These are phyloP conservation scores for Drosophila anomalata DNA, from an alignment of 2,888 invertebrate genomes.

Conservation along the genomic window DNA sequence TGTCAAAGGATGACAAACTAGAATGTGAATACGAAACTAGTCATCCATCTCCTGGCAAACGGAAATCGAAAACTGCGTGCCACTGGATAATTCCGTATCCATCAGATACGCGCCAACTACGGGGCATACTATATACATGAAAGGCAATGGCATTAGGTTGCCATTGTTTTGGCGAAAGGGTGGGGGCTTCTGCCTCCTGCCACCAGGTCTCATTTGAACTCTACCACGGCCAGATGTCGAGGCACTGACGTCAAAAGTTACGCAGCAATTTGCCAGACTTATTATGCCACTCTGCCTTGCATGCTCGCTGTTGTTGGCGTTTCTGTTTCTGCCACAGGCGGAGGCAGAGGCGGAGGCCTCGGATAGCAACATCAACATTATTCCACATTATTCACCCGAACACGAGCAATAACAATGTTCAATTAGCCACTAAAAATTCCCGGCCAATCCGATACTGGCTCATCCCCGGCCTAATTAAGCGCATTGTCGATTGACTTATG, in stretches of 20 bases:
- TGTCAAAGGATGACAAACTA: background rate
- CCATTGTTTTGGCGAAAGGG: conserved; percentile 54
- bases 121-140: conserved; percentile 34
- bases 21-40: conserved; percentile 3
- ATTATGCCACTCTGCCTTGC: conserved; percentile 38
- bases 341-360: background rate
- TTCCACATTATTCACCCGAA: conserved; percentile 8
- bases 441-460: conserved; percentile 45
- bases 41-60: background rate
- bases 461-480: conserved; percentile 59
- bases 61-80: conserved; percentile 19
- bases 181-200: conserved; percentile 9
- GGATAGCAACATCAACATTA: conserved; percentile 19
- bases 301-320: conserved; percentile 6
- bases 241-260: conserved; percentile 39
- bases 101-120: conserved; percentile 44
- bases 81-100: conserved; percentile 38
- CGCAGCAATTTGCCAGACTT: conserved; percentile 41
- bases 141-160: conserved; percentile 56
- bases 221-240: conserved; percentile 62
- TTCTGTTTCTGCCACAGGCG: conserved; percentile 13
- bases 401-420: conserved; percentile 54
- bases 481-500: conserved; percentile 72
- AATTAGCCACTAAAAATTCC: conserved; percentile 71
- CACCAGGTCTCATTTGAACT: conserved; percentile 8